Conservation (phyloP, 2,113 vertebrate species). For the Protobothrops flavoviridis region DNA sequence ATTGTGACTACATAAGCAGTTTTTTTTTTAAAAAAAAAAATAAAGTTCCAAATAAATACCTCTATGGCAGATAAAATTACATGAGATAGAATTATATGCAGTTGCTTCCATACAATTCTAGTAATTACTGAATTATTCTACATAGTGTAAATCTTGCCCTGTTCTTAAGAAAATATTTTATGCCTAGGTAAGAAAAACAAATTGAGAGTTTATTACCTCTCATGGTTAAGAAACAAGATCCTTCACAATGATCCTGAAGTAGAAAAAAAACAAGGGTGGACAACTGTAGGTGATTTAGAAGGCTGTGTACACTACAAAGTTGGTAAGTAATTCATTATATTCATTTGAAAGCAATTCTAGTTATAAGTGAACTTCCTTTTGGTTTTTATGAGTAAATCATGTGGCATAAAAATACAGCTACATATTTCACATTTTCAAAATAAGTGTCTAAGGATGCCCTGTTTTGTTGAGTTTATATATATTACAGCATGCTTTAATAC, state of each 20-base stretch:
- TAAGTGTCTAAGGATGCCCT: not conserved
- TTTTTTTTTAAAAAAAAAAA: not conserved
- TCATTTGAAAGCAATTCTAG: rapidly evolving
- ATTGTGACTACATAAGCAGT: not conserved
- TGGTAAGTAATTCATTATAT: constrained; percentile 74
- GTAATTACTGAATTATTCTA: not conserved
- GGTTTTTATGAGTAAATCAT: not conserved
- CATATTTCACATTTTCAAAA: constrained; percentile 22
- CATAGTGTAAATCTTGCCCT: not conserved
- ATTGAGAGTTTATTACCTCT: constrained; percentile 95
- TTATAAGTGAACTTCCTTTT: not conserved
- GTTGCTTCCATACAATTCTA: not conserved
- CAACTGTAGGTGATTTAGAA: constrained; percentile 93
- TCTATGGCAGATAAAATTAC: not conserved
- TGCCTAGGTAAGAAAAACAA: constrained; percentile 96
- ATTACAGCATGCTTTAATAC: constrained; percentile 12
- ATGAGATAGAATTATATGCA: not conserved
- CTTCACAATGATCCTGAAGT: constrained; percentile 98
- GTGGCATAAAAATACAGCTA: not conserved
- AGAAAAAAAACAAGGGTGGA: constrained; percentile 99
- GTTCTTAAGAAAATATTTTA: constrained; percentile 10
- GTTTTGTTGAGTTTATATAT: not conserved
- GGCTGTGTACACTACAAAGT: constrained; percentile 98
- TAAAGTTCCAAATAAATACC: not conserved
- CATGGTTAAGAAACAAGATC: constrained; percentile 99